These are phyloP conservation scores for Paradisaea rubra DNA, from an alignment of 2,113 vertebrate species.

Conservation along the genomic window DNA sequence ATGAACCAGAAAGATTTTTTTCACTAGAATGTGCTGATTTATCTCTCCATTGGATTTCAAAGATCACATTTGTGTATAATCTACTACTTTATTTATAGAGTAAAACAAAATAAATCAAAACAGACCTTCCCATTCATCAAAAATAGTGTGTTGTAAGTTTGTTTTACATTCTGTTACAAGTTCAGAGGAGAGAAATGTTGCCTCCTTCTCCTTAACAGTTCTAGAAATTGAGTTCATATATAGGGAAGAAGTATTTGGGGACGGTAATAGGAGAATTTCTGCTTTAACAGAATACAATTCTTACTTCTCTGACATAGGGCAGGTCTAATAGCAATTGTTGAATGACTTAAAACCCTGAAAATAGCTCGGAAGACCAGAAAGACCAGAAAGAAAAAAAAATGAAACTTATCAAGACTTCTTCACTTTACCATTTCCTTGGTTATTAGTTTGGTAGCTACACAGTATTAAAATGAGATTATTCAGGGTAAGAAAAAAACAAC, in stretches of 20 bases:
- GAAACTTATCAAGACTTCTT: neutral
- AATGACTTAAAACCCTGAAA: neutral
- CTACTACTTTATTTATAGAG: neutral
- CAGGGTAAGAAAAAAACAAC: neutral
- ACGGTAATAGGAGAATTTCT: neutral
- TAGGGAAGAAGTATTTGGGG: neutral
- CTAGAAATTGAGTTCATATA: neutral
- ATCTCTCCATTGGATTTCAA: neutral
- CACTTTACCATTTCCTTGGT: neutral
- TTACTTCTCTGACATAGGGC: neutral
- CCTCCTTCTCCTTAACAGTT: neutral
- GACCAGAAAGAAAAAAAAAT: neutral
- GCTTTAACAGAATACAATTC: neutral
- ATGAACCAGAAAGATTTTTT: slow-evolving; percentile 1
- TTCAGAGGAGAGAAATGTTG: neutral
- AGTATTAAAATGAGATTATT: neutral
- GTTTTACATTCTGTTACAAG: neutral
- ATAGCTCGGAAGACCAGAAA: neutral
- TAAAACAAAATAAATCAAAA: neutral
- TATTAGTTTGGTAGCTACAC: neutral
- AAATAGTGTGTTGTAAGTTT: neutral
- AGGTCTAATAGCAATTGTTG: neutral
- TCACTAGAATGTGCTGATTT: neutral
- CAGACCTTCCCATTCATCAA: neutral
- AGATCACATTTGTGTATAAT: neutral